Conservation (phyloP, 53 echinoderm and acorn worm genomes). For the Luidia sarsii region DNA sequence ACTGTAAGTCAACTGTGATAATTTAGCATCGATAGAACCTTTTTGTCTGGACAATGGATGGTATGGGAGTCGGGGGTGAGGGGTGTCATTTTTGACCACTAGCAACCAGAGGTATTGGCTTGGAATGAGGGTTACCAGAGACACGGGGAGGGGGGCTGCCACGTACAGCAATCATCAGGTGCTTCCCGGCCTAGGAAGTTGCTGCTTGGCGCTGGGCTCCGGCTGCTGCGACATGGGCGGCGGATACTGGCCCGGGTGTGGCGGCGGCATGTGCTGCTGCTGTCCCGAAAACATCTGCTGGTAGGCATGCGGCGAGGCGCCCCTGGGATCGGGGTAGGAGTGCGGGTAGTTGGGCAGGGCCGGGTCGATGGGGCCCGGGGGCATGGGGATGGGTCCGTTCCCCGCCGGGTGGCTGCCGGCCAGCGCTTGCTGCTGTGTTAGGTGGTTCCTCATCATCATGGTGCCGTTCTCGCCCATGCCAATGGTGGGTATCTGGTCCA, state of each 20-base stretch:
- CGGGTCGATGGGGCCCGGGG: constrained; percentile 44
- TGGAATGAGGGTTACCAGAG: constrained; percentile 10
- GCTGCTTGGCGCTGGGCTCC: constrained; percentile 40
- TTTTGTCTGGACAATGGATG: too few relatives aligned
- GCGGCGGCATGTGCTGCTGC: constrained; percentile 44
- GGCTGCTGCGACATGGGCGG: constrained; percentile 39
- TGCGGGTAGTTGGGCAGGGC: constrained; percentile 62
- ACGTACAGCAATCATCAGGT: constrained; percentile 24
- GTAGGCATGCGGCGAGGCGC: constrained; percentile 57
- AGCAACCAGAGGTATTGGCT: neutral
- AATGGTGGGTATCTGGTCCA: constrained; percentile 92
- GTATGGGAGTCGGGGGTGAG: neutral
- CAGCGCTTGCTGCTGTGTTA: constrained; percentile 17
- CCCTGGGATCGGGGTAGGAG: constrained; percentile 56
- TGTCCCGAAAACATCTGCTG: constrained; percentile 62
- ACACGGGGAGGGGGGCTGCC: neutral
- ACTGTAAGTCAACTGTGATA: too few relatives aligned
- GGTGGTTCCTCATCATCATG: constrained; percentile 43
- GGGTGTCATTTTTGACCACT: neutral
- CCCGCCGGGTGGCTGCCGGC: constrained; percentile 40
- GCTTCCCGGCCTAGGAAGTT: constrained; percentile 22
- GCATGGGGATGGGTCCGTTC: constrained; percentile 56
- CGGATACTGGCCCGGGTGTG: constrained; percentile 22
- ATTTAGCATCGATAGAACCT: too few relatives aligned
- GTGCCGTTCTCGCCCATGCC: constrained; percentile 43